Conservation (phyloP, 2,797 vertebrate genomes). For the Chromobotia macracanthus region DNA sequence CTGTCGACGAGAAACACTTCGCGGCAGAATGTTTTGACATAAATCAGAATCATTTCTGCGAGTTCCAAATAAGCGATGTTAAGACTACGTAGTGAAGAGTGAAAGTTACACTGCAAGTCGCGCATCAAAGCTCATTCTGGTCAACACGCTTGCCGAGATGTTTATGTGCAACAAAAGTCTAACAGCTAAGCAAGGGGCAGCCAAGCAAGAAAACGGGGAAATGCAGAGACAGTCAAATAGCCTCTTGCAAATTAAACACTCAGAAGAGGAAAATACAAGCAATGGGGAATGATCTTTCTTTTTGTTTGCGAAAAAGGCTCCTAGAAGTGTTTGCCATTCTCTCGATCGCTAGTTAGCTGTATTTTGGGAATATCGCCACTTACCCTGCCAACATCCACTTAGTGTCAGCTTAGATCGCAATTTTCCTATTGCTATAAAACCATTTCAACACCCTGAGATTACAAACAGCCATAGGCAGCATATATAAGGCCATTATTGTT, state of each 20-base stretch:
- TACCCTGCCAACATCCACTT: conserved; percentile 47
- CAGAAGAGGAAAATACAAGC: not conserved
- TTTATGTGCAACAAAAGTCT: conserved; percentile 5
- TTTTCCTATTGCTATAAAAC: conserved; percentile 62
- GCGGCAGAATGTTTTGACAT: not conserved
- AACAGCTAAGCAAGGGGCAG: not conserved
- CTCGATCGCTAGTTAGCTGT: conserved; percentile 26
- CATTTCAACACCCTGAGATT: conserved; percentile 59
- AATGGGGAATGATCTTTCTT: not conserved
- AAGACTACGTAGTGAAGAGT: not conserved
- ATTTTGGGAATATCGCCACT: conserved; percentile 46
- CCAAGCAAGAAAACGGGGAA: not conserved
- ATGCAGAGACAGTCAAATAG: conserved; percentile 13
- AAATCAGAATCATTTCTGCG: not conserved
- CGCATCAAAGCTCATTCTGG: conserved; percentile 18
- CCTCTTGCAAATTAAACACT: not conserved
- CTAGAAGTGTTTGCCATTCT: conserved; percentile 34
- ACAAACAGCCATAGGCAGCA: conserved; percentile 39
- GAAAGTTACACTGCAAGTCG: not conserved
- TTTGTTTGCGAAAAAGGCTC: not conserved
- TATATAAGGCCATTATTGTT: conserved; percentile 38
- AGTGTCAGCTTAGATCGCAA: conserved; percentile 56
- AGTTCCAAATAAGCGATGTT: conserved; percentile 6
- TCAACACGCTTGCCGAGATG: not conserved
- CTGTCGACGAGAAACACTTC: not conserved